phyloP scores from a whole-genome alignment of 2,113 vertebrate genomes.

The Aythya baeri region DNA sequence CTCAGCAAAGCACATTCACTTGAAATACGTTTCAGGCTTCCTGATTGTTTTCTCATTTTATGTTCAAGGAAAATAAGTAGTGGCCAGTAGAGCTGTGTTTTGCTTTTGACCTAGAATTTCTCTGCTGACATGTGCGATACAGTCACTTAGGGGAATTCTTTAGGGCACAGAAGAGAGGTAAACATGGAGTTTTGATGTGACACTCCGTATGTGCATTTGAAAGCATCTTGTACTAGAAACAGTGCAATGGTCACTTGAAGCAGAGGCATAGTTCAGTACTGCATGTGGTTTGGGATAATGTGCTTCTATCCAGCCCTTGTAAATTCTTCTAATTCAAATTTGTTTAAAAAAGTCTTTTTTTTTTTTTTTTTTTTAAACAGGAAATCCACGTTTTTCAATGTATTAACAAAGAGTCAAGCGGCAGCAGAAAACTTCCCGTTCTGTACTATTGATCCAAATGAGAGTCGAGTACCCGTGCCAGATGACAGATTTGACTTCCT shows the following conservation, averaged over 20 bases:
- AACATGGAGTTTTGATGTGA: background rate
- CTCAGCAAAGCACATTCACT: background rate
- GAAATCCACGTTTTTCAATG: constrained; percentile 98
- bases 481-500: constrained; percentile 93
- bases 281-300: background rate
- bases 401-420: constrained; percentile 92
- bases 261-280: background rate
- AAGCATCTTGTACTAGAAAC: background rate
- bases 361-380: constrained; percentile 68
- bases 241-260: background rate
- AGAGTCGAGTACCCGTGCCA: constrained; percentile 94
- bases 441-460: constrained; percentile 96
- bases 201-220: fast-evolving
- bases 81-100: background rate
- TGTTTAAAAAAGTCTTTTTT: background rate
- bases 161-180: background rate
- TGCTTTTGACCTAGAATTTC: background rate
- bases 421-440: constrained; percentile 94
- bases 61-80: background rate
- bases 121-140: fast-evolving
- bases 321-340: background rate
- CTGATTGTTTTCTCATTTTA: fast-evolving
- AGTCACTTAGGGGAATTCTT: background rate
- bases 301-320: background rate
- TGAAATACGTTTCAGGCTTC: background rate